These are phyloP conservation scores for Carcina quercana DNA, from an alignment of 2,888 invertebrate species.

Conservation along the genomic window DNA sequence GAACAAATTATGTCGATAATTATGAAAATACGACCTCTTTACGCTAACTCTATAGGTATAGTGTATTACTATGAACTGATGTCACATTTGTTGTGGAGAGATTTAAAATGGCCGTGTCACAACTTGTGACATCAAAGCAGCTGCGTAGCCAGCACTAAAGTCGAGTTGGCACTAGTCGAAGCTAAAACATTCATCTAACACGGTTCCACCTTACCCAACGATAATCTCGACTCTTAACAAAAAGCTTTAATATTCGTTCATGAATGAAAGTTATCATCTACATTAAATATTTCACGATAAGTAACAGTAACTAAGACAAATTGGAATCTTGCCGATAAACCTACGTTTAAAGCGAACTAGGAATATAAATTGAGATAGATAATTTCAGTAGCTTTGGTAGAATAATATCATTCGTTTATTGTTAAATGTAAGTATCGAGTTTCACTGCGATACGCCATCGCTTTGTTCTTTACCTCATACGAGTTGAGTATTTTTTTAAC, in stretches of 20 bases:
- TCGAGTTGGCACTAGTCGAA: slow-evolving; percentile 36
- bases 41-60: no score
- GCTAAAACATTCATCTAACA: slow-evolving; percentile 46
- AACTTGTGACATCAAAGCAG: no score
- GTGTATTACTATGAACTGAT: no score
- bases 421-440: slow-evolving; percentile 28
- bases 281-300: slow-evolving; percentile 50
- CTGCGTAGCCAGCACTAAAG: no score
- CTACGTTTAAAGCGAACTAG: slow-evolving; percentile 72
- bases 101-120: no score
- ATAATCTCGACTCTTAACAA: slow-evolving; percentile 46
- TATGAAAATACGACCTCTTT: no score
- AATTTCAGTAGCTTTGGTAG: slow-evolving; percentile 72
- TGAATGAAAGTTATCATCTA: slow-evolving; percentile 45
- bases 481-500: slow-evolving; percentile 46
- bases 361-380: slow-evolving; percentile 71
- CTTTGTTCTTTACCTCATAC: slow-evolving; percentile 18
- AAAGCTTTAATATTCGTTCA: slow-evolving; percentile 33
- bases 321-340: slow-evolving; percentile 69
- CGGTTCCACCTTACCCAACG: slow-evolving; percentile 65
- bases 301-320: slow-evolving; percentile 56
- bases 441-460: slow-evolving; percentile 14
- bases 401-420: slow-evolving; percentile 55
- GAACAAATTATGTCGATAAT: no score
- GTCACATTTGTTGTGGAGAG: no score